Conservation (phyloP, 2,113 vertebrate genomes). For the Anarhynchus alexandrinus region DNA sequence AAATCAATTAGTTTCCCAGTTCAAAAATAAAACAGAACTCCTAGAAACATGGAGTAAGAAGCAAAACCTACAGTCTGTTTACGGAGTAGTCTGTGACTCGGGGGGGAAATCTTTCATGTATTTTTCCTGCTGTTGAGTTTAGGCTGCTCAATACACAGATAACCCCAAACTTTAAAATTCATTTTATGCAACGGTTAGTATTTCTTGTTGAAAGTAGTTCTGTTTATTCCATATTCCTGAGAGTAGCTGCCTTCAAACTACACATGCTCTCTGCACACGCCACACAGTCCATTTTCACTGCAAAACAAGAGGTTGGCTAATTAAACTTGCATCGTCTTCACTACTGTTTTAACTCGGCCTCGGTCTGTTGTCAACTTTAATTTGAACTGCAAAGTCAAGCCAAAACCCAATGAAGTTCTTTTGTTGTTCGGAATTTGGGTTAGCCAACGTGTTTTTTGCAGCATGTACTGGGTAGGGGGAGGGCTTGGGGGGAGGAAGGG, state of each 20-base stretch:
- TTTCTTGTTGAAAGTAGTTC: not conserved
- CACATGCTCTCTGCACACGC: not conserved
- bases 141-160: not conserved
- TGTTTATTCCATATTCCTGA: constrained; percentile 48
- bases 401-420: not conserved
- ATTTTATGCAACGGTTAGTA: not conserved
- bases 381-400: not conserved
- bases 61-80: constrained; percentile 12
- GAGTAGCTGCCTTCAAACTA: constrained; percentile 54
- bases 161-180: not conserved
- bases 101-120: not conserved
- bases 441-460: constrained; percentile 33
- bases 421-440: not conserved
- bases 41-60: constrained; percentile 24
- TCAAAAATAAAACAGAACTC: constrained; percentile 27
- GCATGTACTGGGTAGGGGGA: constrained; percentile 5
- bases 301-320: constrained; percentile 32
- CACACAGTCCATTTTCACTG: constrained; percentile 1
- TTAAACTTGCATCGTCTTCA: not conserved
- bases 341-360: not conserved
- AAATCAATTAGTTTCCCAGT: constrained; percentile 10
- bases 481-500: not conserved
- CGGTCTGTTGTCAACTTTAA: not conserved
- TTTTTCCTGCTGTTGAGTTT: not conserved
- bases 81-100: not conserved